phyloP scores from a whole-genome alignment of 2,797 vertebrate species.

The Arrhamphus sclerolepis region DNA sequence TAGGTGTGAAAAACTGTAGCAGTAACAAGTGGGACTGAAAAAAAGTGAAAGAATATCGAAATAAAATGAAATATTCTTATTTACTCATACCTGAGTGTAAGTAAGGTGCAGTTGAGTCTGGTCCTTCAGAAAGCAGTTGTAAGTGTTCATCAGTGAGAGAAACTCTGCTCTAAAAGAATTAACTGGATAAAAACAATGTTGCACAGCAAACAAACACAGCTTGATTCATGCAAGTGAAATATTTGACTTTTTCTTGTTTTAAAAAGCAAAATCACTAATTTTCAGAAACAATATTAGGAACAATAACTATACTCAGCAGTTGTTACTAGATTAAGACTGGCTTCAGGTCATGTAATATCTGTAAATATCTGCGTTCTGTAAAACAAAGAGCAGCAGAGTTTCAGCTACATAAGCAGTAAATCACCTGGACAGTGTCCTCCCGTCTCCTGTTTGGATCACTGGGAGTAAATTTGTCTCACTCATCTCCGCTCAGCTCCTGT shows the following conservation, averaged over 20 bases:
- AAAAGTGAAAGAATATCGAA: not conserved
- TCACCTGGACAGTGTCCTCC: slow-evolving; percentile 78
- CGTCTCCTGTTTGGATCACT: slow-evolving; percentile 69
- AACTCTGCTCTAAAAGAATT: slow-evolving; percentile 84
- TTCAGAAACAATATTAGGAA: too few species aligned
- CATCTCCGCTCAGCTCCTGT: slow-evolving; percentile 70
- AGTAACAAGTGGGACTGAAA: not conserved
- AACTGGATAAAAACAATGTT: not conserved
- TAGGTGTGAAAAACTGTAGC: not conserved
- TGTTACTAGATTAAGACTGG: too few species aligned
- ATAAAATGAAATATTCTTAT: not conserved
- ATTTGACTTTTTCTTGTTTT: too few species aligned
- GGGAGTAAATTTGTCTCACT: slow-evolving; percentile 51
- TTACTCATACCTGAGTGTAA: slow-evolving; percentile 80
- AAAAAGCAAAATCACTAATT: too few species aligned
- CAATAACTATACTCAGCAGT: too few species aligned
- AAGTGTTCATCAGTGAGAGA: slow-evolving; percentile 85
- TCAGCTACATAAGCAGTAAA: slow-evolving; percentile 1
- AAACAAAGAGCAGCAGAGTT: too few species aligned
- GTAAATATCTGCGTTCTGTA: not conserved
- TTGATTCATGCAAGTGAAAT: too few species aligned
- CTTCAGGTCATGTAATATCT: too few species aligned
- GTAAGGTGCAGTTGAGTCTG: slow-evolving; percentile 88
- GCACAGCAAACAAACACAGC: not conserved
- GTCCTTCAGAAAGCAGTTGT: slow-evolving; percentile 91